These are phyloP conservation scores for Drosophila gaucha DNA, from an alignment of 2,888 invertebrate species.

Conservation along the genomic window DNA sequence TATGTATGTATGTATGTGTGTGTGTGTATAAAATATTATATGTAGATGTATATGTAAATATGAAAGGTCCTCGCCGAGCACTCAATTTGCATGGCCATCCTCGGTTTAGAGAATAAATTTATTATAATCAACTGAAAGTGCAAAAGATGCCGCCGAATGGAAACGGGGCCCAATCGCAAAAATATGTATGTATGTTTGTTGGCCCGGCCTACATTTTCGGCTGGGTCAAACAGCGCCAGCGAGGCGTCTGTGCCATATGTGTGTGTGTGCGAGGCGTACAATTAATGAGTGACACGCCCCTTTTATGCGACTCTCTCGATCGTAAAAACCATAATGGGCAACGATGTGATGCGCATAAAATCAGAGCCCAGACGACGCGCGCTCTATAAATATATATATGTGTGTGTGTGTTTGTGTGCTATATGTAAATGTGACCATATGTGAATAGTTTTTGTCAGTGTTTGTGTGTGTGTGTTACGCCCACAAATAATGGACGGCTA, in stretches of 20 bases:
- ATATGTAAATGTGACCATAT: constrained; percentile 11
- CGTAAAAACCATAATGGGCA: constrained; percentile 52
- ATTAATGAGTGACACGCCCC: constrained; percentile 47
- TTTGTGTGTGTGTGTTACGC: neutral
- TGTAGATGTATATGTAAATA: constrained; percentile 31
- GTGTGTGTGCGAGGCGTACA: constrained; percentile 37
- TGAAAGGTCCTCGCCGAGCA: constrained; percentile 4
- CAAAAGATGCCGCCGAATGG: constrained; percentile 20
- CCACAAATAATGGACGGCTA: constrained; percentile 41
- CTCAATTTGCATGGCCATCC: constrained; percentile 45
- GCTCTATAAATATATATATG: too few species aligned
- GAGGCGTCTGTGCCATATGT: constrained; percentile 32
- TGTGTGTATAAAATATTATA: constrained; percentile 7
- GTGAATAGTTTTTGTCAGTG: neutral
- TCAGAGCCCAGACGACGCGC: constrained; percentile 38
- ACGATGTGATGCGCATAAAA: constrained; percentile 45
- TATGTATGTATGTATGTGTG: neutral
- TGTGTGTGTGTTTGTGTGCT: too few species aligned
- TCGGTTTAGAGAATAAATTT: constrained; percentile 39
- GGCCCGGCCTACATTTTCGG: constrained; percentile 20
- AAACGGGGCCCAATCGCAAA: too few species aligned
- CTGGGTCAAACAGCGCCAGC: constrained; percentile 24
- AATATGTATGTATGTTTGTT: too few species aligned
- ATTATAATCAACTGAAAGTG: constrained; percentile 35
- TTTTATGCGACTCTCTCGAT: constrained; percentile 28